A percentile compares a stretch with the other conserved stretches of the same genome.
phyloP scores from a whole-genome alignment of 2,797 vertebrate species.

The Bucorvus abyssinicus region DNA sequence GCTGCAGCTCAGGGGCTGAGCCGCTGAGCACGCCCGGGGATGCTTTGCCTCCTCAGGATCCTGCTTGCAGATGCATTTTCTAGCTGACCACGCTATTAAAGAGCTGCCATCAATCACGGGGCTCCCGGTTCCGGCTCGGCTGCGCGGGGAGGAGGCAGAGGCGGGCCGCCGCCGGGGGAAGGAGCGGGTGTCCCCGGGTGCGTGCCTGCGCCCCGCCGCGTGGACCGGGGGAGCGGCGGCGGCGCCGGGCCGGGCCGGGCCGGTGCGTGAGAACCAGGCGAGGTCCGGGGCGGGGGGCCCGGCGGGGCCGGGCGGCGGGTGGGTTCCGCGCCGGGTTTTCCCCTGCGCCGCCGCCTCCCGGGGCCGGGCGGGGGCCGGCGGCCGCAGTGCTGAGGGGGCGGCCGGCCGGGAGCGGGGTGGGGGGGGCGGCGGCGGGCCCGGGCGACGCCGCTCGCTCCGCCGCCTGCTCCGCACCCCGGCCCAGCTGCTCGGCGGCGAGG shows the following conservation, averaged over 20 bases:
- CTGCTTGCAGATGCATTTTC: slow-evolving; percentile 77
- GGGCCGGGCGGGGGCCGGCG: slow-evolving; percentile 82
- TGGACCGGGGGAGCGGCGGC: neutral
- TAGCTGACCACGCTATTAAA: slow-evolving; percentile 72
- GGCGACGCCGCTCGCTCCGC: neutral
- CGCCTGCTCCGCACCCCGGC: neutral
- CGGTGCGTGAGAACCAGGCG: neutral
- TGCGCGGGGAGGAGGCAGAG: neutral
- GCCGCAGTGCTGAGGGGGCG: slow-evolving; percentile 36
- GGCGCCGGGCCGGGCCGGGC: neutral
- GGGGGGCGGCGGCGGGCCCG: neutral
- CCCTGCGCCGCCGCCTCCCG: slow-evolving; percentile 69
- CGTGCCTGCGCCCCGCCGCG: neutral
- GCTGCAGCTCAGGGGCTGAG: slow-evolving; percentile 59
- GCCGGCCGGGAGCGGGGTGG: neutral
- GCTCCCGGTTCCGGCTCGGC: slow-evolving; percentile 80
- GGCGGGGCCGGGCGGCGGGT: neutral
- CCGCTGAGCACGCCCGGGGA: slow-evolving; percentile 68
- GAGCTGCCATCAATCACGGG: slow-evolving; percentile 81
- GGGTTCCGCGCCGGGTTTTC: slow-evolving; percentile 86
- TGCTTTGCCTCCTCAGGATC: slow-evolving; percentile 65
- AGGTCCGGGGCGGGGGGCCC: too few species aligned
- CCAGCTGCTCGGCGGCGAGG: neutral
- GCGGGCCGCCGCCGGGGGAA: neutral
- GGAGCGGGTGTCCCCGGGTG: neutral